Base-by-base conservation (phyloP, 1,140 invertebrate genomes). In the Drosophila elegans region DNA sequence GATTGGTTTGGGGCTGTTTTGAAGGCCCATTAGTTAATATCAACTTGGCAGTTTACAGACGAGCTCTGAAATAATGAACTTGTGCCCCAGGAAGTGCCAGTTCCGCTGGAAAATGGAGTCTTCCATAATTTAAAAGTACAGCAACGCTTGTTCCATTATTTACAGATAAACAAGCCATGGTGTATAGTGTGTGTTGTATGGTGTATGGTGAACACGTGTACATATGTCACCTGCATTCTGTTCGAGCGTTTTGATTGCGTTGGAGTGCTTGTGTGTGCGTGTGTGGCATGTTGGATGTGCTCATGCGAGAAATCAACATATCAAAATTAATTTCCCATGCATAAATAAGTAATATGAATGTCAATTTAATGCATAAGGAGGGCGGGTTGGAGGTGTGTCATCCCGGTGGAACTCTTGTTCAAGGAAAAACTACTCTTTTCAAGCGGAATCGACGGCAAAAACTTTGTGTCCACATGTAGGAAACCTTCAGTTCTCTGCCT, bases 331-430 rank as follows among this genome's bases (percentile, higher is more conserved):
- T 86, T 86, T 86, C 78, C 82, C 82, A 86, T 86, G 82, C 82
- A 86, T 86, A 86, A 86, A 86, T 86, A 86, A 86, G 82, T 86
- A 88, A 86, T 86, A 88, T 86, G 82, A 86, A 88, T 86, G 82
- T 86, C 82, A 86, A 82, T 88, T 88, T 82, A 86, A 88, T 86
- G 83, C 79, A 82, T 78, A 81, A 36, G 29, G 66, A 44, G 66
- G 32, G 16, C 10, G 36, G 32, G n/a, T 46, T 60, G 61, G 69
- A 61, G 42, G 42, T 21, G 13, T 44, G 46, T 11, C 25, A 5
- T 12, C 45, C 21, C 12, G 0, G 4, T 27, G 12, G 3, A 25
- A 4, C 12, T 49, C 25, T 34, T 34, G 10, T 32, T 32, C 6
- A 16, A 49, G 48, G 9, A 34, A 49, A 49, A 12, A 32, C 25